A percentile compares a stretch with the other conserved stretches of the same genome.
Evolutionary conservation across 2,888 invertebrate species (phyloP).

Genomic region (Dolichomitus sp.): DNA sequence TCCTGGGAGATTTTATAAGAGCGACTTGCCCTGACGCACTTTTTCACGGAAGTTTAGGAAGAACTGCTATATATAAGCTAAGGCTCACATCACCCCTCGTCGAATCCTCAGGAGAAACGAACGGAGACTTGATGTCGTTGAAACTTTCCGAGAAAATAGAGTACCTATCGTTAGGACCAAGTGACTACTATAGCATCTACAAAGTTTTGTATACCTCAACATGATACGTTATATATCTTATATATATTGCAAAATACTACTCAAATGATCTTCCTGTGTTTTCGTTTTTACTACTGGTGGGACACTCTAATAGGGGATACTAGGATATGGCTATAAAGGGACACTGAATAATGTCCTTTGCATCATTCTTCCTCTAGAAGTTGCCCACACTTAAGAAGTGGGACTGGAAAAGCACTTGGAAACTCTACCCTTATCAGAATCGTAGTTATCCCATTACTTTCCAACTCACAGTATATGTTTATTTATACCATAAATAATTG

Average conservation of each 20-base stretch:
- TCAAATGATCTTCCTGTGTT: not conserved
- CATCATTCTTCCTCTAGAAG: too few relatives aligned
- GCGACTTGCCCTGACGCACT: not conserved
- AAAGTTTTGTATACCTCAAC: not conserved
- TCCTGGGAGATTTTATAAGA: constrained; percentile 17
- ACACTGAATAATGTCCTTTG: not conserved
- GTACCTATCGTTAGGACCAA: not conserved
- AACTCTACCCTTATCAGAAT: not conserved
- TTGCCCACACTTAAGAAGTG: not conserved
- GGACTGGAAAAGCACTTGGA: not conserved
- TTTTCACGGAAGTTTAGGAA: not conserved
- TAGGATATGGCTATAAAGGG: not conserved
- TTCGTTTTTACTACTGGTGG: not conserved
- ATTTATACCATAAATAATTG: too few relatives aligned
- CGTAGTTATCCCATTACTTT: too few relatives aligned
- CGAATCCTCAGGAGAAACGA: constrained; percentile 7
- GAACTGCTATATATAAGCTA: not conserved
- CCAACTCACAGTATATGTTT: too few relatives aligned
- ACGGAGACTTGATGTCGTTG: not conserved
- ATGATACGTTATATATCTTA: not conserved
- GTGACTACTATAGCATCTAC: not conserved
- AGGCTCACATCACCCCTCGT: not conserved
- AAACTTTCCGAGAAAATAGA: constrained; percentile 3
- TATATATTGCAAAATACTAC: not conserved
- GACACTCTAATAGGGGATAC: not conserved